Evolutionary conservation across 2,888 invertebrate genomes (phyloP).

Genomic region (Yponomeuta sedellus): DNA sequence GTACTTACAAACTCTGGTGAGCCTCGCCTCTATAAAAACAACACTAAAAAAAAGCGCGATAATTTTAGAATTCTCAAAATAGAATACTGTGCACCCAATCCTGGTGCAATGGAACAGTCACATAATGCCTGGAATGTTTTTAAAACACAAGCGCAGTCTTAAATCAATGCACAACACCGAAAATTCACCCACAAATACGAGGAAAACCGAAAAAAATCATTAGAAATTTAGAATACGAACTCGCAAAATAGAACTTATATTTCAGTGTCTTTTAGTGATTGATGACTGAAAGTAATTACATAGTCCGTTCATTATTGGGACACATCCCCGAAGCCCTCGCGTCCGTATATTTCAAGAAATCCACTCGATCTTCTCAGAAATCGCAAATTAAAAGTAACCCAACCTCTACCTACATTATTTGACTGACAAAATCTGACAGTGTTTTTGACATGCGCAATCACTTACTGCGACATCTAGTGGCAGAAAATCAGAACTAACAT

Average conservation of each 20-base stretch:
- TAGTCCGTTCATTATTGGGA: constrained; percentile 39
- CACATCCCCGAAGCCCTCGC: constrained; percentile 50
- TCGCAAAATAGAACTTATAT: constrained; percentile 32
- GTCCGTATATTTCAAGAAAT: constrained; percentile 50
- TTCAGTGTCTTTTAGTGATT: constrained; percentile 36
- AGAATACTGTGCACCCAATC: constrained; percentile 51
- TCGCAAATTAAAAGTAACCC: constrained; percentile 66
- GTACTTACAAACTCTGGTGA: constrained; percentile 12
- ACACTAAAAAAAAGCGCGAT: constrained; percentile 33
- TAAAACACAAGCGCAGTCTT: constrained; percentile 33
- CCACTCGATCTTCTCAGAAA: constrained; percentile 54
- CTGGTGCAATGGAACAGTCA: constrained; percentile 40
- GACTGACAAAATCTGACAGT: constrained; percentile 23
- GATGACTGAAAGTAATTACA: constrained; percentile 26
- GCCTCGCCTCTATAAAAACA: constrained; percentile 4
- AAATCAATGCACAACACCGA: constrained; percentile 31
- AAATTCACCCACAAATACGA: constrained; percentile 47
- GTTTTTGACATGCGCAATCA: constrained; percentile 69
- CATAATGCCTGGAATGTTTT: constrained; percentile 43
- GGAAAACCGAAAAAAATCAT: constrained; percentile 19
- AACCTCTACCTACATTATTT: constrained; percentile 42
- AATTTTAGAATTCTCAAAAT: constrained; percentile 64
- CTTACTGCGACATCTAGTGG: constrained; percentile 42
- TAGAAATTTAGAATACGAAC: constrained; percentile 23
- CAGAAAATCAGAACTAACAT: neutral